These are phyloP conservation scores for Callinectes sapidus DNA, from an alignment of 2,888 invertebrate genomes.

Conservation along the genomic window DNA sequence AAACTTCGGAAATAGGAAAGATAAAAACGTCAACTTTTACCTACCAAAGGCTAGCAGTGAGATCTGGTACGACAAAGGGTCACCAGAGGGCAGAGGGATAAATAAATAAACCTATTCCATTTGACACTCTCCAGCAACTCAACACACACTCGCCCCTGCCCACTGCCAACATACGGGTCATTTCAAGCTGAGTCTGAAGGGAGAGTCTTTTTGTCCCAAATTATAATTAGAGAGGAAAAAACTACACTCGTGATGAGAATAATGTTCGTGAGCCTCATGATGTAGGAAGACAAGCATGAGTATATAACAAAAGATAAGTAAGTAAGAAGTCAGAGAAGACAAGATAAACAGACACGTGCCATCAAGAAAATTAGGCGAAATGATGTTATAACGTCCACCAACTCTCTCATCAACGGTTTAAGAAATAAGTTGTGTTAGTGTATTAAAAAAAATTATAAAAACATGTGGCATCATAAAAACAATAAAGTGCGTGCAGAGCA, in stretches of 20 bases:
- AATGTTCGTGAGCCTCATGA: not conserved
- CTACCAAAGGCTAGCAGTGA: too few species aligned
- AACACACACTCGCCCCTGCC: not conserved
- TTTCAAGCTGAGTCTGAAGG: not conserved
- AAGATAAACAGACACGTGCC: not conserved
- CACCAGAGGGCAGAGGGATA: too few species aligned
- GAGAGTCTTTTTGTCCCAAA: not conserved
- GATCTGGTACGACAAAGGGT: too few species aligned
- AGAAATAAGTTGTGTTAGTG: not conserved
- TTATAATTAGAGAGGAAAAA: not conserved
- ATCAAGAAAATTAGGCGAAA: not conserved
- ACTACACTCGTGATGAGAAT: slow-evolving; percentile 10
- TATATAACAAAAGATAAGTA: not conserved
- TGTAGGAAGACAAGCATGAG: not conserved
- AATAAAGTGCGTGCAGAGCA: not conserved
- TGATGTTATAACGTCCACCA: not conserved
- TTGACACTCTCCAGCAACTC: not conserved
- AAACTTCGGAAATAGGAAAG: too few species aligned
- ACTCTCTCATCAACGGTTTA: not conserved
- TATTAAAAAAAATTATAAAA: not conserved
- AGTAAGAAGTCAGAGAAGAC: not conserved
- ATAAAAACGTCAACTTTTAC: too few species aligned
- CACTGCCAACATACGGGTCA: not conserved
- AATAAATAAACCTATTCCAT: too few species aligned
- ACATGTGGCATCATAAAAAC: not conserved